Percentiles rank a stretch among this genome's conserved stretches.
These are phyloP conservation scores for Falco punctatus DNA, from an alignment of 2,113 vertebrate species.

Conservation along the genomic window DNA sequence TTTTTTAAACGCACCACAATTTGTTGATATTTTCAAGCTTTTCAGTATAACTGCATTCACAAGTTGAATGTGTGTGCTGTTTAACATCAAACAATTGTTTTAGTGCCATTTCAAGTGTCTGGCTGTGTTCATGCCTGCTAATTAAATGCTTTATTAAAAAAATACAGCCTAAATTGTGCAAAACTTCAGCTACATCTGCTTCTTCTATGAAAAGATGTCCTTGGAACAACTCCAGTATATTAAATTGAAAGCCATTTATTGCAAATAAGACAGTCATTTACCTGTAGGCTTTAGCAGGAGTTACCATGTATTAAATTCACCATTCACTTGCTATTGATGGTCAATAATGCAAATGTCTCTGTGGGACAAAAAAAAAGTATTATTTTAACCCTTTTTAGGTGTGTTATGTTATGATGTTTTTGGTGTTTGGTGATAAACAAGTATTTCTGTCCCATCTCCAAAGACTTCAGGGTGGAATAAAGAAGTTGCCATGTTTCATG, in stretches of 20 bases:
- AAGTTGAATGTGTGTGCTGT: conserved; percentile 74
- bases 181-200: conserved; percentile 85
- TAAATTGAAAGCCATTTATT: conserved; percentile 74
- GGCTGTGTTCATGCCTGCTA: conserved; percentile 78
- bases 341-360: conserved; percentile 53
- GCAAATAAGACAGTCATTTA: conserved; percentile 74
- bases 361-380: background rate
- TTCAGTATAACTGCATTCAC: conserved; percentile 73
- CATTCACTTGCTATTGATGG: conserved; percentile 43
- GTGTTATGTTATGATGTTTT: background rate
- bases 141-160: conserved; percentile 81
- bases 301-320: conserved; percentile 57
- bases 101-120: conserved; percentile 77
- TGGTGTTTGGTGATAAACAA: background rate
- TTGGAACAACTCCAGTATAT: conserved; percentile 82
- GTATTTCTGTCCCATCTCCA: background rate
- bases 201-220: conserved; percentile 80
- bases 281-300: conserved; percentile 73
- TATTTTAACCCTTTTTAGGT: background rate
- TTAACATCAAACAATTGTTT: conserved; percentile 83
- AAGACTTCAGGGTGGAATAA: background rate
- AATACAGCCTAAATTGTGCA: conserved; percentile 74
- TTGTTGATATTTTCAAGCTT: conserved; percentile 79
- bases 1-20: conserved; percentile 69
- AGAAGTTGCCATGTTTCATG: fast-evolving